phyloP scores from a whole-genome alignment of 2,797 vertebrate species.

The Myotis myotis region DNA sequence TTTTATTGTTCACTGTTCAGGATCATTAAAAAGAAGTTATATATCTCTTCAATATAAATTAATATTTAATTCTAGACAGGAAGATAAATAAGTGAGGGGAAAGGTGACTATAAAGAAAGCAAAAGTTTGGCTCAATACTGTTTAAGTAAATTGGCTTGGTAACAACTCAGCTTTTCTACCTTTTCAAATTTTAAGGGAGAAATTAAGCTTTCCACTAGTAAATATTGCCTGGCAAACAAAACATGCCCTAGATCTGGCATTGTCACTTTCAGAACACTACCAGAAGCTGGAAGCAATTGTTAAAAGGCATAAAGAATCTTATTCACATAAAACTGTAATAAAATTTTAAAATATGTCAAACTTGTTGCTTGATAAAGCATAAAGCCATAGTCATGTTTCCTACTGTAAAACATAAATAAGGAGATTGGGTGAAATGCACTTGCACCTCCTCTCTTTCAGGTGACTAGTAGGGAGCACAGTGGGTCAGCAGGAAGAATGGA shows the following conservation, averaged over 20 bases:
- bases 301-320: neutral
- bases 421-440: neutral
- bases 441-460: neutral
- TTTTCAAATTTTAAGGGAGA: slow-evolving; percentile 26
- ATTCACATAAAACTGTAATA: neutral
- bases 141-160: neutral
- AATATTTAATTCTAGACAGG: slow-evolving; percentile 29
- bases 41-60: neutral
- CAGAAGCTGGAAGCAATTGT: neutral
- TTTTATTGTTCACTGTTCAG: neutral
- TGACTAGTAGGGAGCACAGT: neutral
- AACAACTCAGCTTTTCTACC: neutral
- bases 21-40: neutral
- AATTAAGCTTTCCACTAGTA: slow-evolving; percentile 42
- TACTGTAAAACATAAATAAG: slow-evolving; percentile 39
- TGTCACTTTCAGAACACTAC: neutral
- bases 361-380: neutral
- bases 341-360: slow-evolving; percentile 29
- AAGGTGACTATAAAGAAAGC: neutral
- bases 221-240: slow-evolving; percentile 28
- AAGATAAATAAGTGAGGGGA: neutral
- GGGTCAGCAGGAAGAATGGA: neutral
- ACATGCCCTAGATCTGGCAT: neutral
- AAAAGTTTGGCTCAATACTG: neutral
- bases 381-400: neutral